These are phyloP conservation scores for Vespertilio murinus DNA, from an alignment of 2,797 vertebrate genomes.

Conservation along the genomic window DNA sequence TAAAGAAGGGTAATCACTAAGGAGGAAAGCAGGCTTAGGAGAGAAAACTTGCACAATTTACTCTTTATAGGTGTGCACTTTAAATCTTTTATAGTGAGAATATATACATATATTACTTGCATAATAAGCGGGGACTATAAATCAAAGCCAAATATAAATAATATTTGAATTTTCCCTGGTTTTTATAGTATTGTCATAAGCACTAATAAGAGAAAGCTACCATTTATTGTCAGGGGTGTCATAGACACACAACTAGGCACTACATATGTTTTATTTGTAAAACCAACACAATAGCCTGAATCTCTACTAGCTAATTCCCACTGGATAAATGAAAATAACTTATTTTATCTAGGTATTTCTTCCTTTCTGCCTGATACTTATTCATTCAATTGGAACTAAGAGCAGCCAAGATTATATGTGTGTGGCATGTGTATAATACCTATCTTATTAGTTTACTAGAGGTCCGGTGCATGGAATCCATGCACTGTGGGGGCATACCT, in stretches of 20 bases:
- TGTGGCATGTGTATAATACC: not conserved
- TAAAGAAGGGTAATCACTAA: not conserved
- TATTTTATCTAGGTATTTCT: constrained; percentile 58
- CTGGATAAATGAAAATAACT: constrained; percentile 34
- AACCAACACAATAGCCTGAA: not conserved
- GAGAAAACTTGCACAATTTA: not conserved
- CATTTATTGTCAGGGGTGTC: not conserved
- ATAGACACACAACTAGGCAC: not conserved
- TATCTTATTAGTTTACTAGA: not conserved
- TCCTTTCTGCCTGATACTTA: not conserved
- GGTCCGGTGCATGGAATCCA: no score
- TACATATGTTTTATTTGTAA: not conserved
- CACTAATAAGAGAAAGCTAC: not conserved
- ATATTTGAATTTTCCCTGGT: not conserved
- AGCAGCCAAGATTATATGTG: not conserved
- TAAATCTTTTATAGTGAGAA: not conserved
- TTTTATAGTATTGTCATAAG: not conserved
- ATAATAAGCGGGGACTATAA: not conserved
- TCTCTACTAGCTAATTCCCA: constrained; percentile 26
- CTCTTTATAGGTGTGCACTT: not conserved
- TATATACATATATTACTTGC: not conserved
- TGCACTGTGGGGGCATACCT: no score
- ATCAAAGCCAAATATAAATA: not conserved
- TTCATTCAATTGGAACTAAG: constrained; percentile 62
- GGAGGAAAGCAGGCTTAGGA: not conserved